Conservation (phyloP, 2,797 vertebrate genomes). For the Setipinna tenuifilis region DNA sequence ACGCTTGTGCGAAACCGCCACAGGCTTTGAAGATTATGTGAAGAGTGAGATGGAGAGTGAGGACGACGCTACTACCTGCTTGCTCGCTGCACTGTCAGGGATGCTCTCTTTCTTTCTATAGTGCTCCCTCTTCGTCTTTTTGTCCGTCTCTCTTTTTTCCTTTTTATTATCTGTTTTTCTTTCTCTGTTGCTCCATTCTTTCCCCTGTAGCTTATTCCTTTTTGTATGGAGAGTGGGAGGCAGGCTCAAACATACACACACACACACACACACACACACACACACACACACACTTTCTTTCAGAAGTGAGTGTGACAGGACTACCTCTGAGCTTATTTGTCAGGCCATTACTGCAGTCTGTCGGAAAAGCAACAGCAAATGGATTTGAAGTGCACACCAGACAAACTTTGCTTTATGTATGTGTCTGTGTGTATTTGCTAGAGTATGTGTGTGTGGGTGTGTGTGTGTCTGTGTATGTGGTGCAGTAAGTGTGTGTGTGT, state of each 20-base stretch:
- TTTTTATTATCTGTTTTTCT: conserved; percentile 54
- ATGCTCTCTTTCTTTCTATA: background rate
- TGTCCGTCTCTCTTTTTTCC: conserved; percentile 56
- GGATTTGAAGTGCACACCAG: conserved; percentile 52
- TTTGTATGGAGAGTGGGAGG: conserved; percentile 51
- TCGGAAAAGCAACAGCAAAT: conserved; percentile 62
- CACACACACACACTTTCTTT: conserved; percentile 33
- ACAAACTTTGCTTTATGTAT: conserved; percentile 22
- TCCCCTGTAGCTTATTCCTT: conserved; percentile 41
- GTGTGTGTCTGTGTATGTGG: background rate
- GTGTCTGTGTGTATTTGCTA: conserved; percentile 36
- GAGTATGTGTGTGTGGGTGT: background rate
- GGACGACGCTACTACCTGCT: background rate
- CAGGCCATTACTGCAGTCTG: conserved; percentile 59
- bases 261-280: conserved; percentile 26
- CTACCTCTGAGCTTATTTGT: conserved; percentile 64
- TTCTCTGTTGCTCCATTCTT: conserved; percentile 48
- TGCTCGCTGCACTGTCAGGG: background rate
- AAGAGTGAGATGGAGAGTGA: conserved; percentile 31
- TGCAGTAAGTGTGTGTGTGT: too few species aligned
- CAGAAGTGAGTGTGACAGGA: conserved; percentile 35
- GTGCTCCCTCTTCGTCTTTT: conserved; percentile 38
- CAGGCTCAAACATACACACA: conserved; percentile 45
- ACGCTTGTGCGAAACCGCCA: conserved; percentile 34
- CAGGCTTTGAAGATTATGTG: conserved; percentile 22